Evolutionary conservation across 23 tunicate genomes (phyloP).

Genomic region (Trididemnum nubilum): DNA sequence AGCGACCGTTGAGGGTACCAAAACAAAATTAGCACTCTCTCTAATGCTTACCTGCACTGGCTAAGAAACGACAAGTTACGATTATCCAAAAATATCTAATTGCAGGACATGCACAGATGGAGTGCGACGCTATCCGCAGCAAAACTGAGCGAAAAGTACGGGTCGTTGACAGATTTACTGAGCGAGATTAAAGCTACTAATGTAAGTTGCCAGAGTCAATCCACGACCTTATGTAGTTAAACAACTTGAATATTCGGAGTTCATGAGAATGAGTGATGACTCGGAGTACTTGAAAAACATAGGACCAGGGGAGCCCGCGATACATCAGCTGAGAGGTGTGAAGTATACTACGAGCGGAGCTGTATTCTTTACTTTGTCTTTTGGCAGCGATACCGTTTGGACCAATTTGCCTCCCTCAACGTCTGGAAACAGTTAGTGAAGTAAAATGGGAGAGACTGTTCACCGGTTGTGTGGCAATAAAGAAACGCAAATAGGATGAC

Average conservation of each 20-base stretch:
- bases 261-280: too few species aligned
- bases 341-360: too few species aligned
- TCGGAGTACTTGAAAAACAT: too few species aligned
- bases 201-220: background rate
- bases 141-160: background rate
- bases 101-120: slow-evolving; percentile 19
- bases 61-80: background rate
- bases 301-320: too few species aligned
- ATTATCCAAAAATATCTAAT: background rate
- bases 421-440: too few species aligned
- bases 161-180: background rate
- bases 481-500: too few species aligned
- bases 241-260: background rate
- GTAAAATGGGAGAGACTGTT: too few species aligned
- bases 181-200: background rate
- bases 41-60: background rate
- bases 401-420: too few species aligned
- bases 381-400: too few species aligned
- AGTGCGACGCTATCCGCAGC: slow-evolving; percentile 8
- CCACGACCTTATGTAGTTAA: background rate
- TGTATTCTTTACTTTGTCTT: too few species aligned
- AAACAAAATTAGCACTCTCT: background rate
- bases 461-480: too few species aligned
- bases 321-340: too few species aligned
- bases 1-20: background rate